Conservation (phyloP, 1,140 invertebrate genomes). For the Matsumurasca onukii region DNA sequence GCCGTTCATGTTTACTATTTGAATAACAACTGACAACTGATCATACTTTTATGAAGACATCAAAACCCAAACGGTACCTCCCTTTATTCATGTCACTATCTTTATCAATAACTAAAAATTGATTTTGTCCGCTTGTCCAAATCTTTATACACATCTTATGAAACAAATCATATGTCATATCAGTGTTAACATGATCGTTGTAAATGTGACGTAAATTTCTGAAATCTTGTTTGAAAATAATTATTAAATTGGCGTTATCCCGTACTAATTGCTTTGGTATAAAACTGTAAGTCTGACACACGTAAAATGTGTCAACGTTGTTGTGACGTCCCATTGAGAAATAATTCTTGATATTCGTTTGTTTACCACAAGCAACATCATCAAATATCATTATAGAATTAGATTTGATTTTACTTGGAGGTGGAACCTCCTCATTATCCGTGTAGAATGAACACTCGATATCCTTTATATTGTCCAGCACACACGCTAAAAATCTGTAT, state of each 20-base stretch:
- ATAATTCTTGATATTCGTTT: conserved; percentile 38
- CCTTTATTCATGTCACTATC: no score
- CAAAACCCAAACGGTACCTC: conserved; percentile 16
- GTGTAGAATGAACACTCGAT: conserved; percentile 25
- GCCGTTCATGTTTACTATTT: not conserved
- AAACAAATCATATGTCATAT: conserved; percentile 24
- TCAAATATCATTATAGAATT: no score
- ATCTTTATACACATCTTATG: conserved; percentile 19
- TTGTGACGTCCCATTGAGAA: no score
- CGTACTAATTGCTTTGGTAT: conserved; percentile 48
- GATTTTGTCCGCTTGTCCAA: conserved; percentile 45
- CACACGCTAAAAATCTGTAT: conserved; percentile 42
- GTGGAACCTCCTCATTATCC: conserved; percentile 31
- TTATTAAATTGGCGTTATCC: conserved; percentile 48
- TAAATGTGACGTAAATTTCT: conserved; percentile 48
- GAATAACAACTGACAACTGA: conserved; percentile 9
- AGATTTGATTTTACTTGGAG: conserved; percentile 34
- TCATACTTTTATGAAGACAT: conserved; percentile 17
- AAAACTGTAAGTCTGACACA: conserved; percentile 46
- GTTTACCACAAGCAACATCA: conserved; percentile 42
- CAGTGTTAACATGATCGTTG: conserved; percentile 45
- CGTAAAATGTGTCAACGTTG: conserved; percentile 49
- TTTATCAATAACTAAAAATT: conserved; percentile 47
- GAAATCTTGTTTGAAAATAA: conserved; percentile 48
- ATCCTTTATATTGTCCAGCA: conserved; percentile 41